Evolutionary conservation across 2,113 vertebrate genomes (phyloP).

Genomic region (Gasterosteus aculeatus): DNA sequence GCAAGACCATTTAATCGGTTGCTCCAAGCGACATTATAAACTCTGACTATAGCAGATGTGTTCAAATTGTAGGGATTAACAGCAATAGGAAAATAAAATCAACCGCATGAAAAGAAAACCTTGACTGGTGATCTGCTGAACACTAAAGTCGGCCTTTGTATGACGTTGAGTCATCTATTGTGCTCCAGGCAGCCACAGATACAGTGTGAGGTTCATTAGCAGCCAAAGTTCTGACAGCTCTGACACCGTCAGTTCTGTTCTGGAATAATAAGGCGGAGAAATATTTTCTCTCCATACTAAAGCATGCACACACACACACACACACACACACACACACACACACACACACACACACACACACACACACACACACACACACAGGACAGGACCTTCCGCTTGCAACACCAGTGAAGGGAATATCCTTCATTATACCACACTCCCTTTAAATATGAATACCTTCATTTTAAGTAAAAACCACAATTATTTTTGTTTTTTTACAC

Average conservation of each 20-base stretch:
- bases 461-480: not conserved
- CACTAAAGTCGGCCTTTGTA: conserved; percentile 37
- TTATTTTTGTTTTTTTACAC: not conserved
- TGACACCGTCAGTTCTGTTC: conserved; percentile 64
- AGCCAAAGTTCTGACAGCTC: conserved; percentile 58
- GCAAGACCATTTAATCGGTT: not conserved
- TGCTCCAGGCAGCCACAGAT: conserved; percentile 37
- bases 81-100: not conserved
- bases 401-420: not conserved
- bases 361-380: conserved; percentile 6
- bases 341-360: not conserved
- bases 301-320: conserved; percentile 8
- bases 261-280: conserved; percentile 63
- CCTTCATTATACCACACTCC: not conserved
- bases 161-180: conserved; percentile 52
- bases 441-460: not conserved
- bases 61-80: conserved; percentile 5
- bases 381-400: not conserved
- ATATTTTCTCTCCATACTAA: conserved; percentile 31
- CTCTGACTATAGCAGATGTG: not conserved
- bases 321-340: conserved; percentile 1
- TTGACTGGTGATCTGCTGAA: conserved; percentile 16
- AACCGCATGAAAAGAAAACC: not conserved
- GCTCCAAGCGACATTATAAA: not conserved
- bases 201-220: conserved; percentile 69